Evolutionary conservation across 2,113 vertebrate genomes (phyloP), one percentile per base, ranked within the genome.

Genomic region (Lepisosteus oculatus): DNA sequence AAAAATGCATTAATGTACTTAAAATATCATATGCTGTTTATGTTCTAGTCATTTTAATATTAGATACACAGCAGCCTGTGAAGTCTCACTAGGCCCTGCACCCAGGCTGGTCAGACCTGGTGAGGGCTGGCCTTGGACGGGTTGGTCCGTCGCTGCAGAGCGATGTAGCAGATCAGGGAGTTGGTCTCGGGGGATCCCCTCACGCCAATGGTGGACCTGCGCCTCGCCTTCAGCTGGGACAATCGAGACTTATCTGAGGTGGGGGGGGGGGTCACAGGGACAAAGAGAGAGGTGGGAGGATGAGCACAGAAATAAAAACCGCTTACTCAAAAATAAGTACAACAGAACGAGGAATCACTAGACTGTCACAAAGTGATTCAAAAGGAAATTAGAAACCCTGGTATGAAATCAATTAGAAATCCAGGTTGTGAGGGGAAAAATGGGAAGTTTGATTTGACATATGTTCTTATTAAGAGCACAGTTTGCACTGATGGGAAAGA

Each of bases 121-220:
- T 3, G n/a, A 6, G n/a, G 77, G 65, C 84, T 71, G 42, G 87
- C 81, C 65, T 69, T 4, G 0, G 76, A 47, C 0, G 82, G 79
- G 15, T 85, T 86, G 70, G 87, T 88, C 80, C 79, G 76, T 70
- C 56, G 86, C 69, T 90, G 86, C 61, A 81, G 84, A 43, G 90
- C 90, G 47, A 88, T 86, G 81, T 87, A 91, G 57, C 86, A 76
- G 62, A 93, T 93, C 29, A 93, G 88, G 3, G 90, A 88, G 67
- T 91, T 92, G 8, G 88, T 93, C 82, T 90, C 90, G 4, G 91
- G 90, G 17, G 91, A 93, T 57, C 91, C 90, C 2, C 90, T 83
- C 15, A 78, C 83, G 8, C 91, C 91, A 6, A 93, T 29, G 2
- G 41, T 77, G 56, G 91, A 92, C 72, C 83, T 82, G 65, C 91